Evolutionary conservation across 2,888 invertebrate genomes (phyloP).

Genomic region (Cenopis cana): DNA sequence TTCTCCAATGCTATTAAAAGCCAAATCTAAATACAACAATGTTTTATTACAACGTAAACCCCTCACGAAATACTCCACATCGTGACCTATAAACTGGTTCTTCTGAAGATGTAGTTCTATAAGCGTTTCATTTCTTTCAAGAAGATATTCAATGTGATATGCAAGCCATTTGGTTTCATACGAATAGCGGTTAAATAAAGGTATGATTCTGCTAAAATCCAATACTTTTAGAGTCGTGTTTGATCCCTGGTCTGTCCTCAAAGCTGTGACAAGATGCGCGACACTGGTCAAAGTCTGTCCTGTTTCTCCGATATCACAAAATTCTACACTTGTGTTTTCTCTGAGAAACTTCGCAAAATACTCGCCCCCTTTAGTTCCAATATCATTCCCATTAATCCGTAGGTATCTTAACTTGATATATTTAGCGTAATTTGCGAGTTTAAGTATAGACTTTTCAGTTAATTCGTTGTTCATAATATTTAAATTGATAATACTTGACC

Average conservation of each 20-base stretch:
- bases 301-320: constrained; percentile 84
- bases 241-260: constrained; percentile 70
- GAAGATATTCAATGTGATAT: constrained; percentile 76
- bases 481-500: constrained; percentile 79
- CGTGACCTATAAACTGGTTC: constrained; percentile 85
- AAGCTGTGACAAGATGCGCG: constrained; percentile 78
- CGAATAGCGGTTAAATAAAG: constrained; percentile 69
- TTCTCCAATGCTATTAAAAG: constrained; percentile 86
- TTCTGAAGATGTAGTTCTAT: constrained; percentile 86
- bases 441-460: constrained; percentile 68
- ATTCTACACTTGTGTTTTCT: constrained; percentile 74
- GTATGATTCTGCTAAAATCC: constrained; percentile 71
- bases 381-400: constrained; percentile 85
- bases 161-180: constrained; percentile 80
- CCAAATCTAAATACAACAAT: constrained; percentile 85
- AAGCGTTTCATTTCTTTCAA: constrained; percentile 72
- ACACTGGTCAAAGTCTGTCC: constrained; percentile 84
- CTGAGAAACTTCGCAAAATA: constrained; percentile 79
- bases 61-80: constrained; percentile 82
- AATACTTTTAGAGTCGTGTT: constrained; percentile 69
- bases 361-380: constrained; percentile 82
- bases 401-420: constrained; percentile 78
- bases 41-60: constrained; percentile 81
- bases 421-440: constrained; percentile 66
- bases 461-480: constrained; percentile 86